Evolutionary conservation across 2,113 vertebrate species (phyloP), one percentile per base, ranked within the genome.

Genomic region (Colius striatus): DNA sequence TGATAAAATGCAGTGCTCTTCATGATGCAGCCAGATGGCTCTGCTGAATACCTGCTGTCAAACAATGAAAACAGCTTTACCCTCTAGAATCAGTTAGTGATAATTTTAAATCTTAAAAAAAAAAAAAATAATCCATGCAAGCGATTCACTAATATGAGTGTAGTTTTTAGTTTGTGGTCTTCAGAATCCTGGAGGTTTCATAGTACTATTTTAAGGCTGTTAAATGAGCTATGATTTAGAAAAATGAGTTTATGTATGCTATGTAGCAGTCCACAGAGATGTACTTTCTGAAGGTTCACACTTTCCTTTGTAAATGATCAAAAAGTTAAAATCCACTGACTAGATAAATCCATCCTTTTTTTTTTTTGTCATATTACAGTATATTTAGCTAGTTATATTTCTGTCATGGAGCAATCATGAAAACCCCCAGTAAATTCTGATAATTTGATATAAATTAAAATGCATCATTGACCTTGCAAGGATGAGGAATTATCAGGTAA

Each of bases 401-500:
- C 54, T 70, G 36, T 70, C 63, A 73, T 2, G 2, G 48, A 79
- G 14, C 7, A 90, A 75, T 13, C 10, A 54, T 13, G 10, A 87
- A 87, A 77, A 88, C 6, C 1, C 66, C 45, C 43, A 91, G 85
- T 81, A 87, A 88, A 96, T 95, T 95, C 67, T 48, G 62, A 91
- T 91, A 21, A 58, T 76, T 96, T 94, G 26, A 47, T 91, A 91
- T 75, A 50, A 95, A 92, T 87, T 87, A 90, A 95, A 97, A 95
- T 67, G 13, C 41, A 96, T 58, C 26, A 55, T 54, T 97, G 85
- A 94, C 90, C 66, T 45, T 92, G 43, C 58, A 92, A 90, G 41
- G 53, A 95, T 72, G 72, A 97, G 95, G 89, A 96, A 94, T 94
- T 92, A 96, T 65, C 43, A 84, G 77, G 78, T 87, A 80, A 78